A percentile compares a stretch with the other conserved stretches of the same genome.
Evolutionary conservation across 2,888 invertebrate species (phyloP).

Genomic region (Nemotelus nigrinus): DNA sequence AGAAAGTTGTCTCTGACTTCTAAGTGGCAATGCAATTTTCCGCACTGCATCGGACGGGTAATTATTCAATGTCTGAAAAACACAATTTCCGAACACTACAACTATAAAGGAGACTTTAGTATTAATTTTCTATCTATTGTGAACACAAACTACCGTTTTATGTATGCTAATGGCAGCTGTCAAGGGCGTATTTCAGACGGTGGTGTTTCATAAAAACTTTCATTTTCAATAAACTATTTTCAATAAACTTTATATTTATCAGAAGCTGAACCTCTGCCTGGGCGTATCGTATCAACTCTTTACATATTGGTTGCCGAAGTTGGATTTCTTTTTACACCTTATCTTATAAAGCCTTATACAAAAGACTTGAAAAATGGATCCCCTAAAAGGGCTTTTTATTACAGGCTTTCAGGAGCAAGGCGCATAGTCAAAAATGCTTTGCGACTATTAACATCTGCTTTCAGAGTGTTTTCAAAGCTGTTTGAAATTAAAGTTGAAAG

Average conservation of each 20-base stretch:
- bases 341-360: neutral
- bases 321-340: slow-evolving; percentile 9
- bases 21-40: neutral
- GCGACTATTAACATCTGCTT: neutral
- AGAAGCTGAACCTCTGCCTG: neutral
- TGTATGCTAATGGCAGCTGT: neutral
- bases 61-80: neutral
- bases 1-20: neutral
- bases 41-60: neutral
- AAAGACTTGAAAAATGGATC: neutral
- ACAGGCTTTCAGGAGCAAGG: neutral
- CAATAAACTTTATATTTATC: neutral
- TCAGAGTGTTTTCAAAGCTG: neutral
- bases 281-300: slow-evolving; percentile 7
- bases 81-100: too few relatives aligned
- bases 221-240: neutral
- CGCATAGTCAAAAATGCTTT: too few relatives aligned
- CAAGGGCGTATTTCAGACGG: neutral
- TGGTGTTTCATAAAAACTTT: neutral
- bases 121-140: neutral
- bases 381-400: neutral
- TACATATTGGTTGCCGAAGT: slow-evolving; percentile 30
- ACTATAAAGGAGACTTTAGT: too few relatives aligned
- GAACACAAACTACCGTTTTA: neutral
- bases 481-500: neutral